Evolutionary conservation across 2,888 invertebrate species (phyloP), one percentile per base, ranked within the genome.

Genomic region (Drosophila lutescens): DNA sequence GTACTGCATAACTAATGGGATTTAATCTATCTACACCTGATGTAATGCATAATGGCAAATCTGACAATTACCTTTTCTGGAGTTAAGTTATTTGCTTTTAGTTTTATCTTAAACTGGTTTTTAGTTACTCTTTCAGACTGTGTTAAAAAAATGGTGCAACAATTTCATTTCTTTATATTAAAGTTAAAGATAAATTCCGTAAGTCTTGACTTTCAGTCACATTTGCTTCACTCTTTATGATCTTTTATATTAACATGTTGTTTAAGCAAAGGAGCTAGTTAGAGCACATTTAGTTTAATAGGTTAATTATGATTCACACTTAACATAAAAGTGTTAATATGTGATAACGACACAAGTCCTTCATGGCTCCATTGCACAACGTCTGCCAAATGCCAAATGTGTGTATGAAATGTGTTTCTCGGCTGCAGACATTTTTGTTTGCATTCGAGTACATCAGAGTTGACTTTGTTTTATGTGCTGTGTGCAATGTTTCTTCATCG

Each of bases 401-500:
- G 23, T 63, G 30, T 50, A 13, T n/a, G 63, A 30, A 17, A 47
- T 46, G 38, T 63, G 36, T 30, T 32, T 57, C 59, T 58, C 10
- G 17, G 10, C 41, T 46, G 46, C 67, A 17, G 2, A 17, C 32
- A 6, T 53, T 44, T 61, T 46, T 66, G 10, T 67, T 65, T 67
- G 67, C 54, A 46, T 9, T 61, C n/a, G 38, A 32, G 47, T 17
- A 7, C 47, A 32, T 47, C 47, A 26, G 15, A 15, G 32, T 47
- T n/a, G 26, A 26, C 46, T 47, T 47, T 30, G 36, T 38, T 56
- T 44, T 38, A 50, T 72, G 49, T 51, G 40, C 55, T 44, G 15
- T 55, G 30, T 36, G 62, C 72, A 70, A 61, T 71, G 20, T 62
- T 38, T 32, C 47, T 20, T 17, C 46, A 40, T n/a, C 20, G 26